These are phyloP conservation scores for Nomada lathburiana DNA, from an alignment of 2,888 invertebrate genomes.

Conservation along the genomic window DNA sequence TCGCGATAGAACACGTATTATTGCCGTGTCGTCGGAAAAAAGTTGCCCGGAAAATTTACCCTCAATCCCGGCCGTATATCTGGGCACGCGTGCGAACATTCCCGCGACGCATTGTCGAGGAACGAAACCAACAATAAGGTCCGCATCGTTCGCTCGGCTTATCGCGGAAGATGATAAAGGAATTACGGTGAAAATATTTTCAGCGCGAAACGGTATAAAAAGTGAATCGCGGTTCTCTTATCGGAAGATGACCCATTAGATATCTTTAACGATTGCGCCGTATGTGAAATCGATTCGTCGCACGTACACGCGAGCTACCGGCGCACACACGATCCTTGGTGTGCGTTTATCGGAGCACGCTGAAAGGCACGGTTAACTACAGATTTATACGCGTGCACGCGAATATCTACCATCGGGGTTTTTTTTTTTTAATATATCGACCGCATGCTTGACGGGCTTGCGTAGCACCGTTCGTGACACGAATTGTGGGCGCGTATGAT, in stretches of 20 bases:
- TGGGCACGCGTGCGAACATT: not conserved
- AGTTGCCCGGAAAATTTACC: conserved; percentile 15
- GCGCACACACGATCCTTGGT: conserved; percentile 5
- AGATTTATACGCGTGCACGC: conserved; percentile 51
- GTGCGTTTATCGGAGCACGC: conserved; percentile 37
- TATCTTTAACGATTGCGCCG: conserved; percentile 42
- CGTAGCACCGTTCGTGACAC: conserved; percentile 11
- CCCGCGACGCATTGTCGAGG: not conserved
- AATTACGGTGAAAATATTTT: not conserved
- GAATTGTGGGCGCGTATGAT: conserved; percentile 10
- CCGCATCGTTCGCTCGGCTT: not conserved
- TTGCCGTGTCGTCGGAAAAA: not conserved
- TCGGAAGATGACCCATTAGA: conserved; percentile 43
- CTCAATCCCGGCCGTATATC: not conserved
- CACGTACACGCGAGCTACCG: conserved; percentile 10
- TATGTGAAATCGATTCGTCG: conserved; percentile 60
- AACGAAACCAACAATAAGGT: too few species aligned
- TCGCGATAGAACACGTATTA: conserved; percentile 42
- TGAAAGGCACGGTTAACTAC: conserved; percentile 36
- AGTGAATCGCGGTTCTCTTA: not conserved
- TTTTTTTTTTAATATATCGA: conserved; percentile 43
- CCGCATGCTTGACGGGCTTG: not conserved
- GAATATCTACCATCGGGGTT: conserved; percentile 46
- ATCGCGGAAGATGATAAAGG: not conserved
- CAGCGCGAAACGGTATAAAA: not conserved